Percentiles rank a stretch among this genome's conserved stretches.
Conservation (phyloP, 2,113 vertebrate species). For the Cyprinodon tularosa region DNA sequence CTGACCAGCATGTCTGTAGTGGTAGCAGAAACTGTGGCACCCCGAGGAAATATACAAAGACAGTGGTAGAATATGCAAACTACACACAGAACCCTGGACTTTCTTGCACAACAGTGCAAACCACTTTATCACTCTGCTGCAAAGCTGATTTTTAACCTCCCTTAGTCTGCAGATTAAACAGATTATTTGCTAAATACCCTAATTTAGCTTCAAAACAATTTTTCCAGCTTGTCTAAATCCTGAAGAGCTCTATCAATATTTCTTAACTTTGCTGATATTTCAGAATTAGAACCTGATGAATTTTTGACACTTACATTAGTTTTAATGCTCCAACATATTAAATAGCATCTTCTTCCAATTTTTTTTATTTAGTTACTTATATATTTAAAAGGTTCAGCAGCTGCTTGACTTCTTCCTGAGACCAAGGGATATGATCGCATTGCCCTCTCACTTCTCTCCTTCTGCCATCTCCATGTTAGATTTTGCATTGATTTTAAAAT, state of each 20-base stretch:
- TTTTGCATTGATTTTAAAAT: constrained; percentile 1
- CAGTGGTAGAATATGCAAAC: too few relatives aligned
- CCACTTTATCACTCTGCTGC: background rate
- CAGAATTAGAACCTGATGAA: background rate
- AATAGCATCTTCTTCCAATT: background rate
- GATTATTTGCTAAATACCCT: background rate
- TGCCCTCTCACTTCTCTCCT: background rate
- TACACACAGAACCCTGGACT: too few relatives aligned
- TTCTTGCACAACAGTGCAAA: too few relatives aligned
- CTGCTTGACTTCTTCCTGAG: background rate
- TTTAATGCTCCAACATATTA: background rate
- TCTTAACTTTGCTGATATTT: background rate
- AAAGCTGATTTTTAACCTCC: background rate
- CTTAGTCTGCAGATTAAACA: background rate
- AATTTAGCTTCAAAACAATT: background rate
- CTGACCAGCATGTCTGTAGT: too few relatives aligned
- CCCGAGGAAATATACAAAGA: too few relatives aligned
- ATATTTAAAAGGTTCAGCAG: background rate
- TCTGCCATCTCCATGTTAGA: background rate
- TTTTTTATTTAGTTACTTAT: background rate
- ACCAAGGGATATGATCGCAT: background rate
- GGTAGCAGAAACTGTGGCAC: too few relatives aligned
- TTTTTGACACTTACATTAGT: background rate
- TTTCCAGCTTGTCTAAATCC: background rate
- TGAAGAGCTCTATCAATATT: background rate